These are phyloP conservation scores for Hemicentrotus pulcherrimus DNA, from an alignment of 35 echinoderm and acorn worm genomes.

Conservation along the genomic window DNA sequence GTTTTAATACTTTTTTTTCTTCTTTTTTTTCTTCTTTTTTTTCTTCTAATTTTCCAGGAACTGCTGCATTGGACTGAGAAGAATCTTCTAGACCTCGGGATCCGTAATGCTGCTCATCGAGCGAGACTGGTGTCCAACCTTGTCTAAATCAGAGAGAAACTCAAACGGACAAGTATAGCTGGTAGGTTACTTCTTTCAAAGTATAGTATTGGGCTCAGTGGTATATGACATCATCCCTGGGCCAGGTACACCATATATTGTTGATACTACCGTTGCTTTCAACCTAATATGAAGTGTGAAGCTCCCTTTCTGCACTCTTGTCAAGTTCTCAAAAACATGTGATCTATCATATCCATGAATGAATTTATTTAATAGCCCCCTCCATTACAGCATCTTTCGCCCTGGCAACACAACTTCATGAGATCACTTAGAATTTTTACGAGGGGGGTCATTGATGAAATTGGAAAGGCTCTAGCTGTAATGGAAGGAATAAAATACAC, in stretches of 20 bases:
- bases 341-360: not conserved
- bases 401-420: not conserved
- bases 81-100: constrained; percentile 66
- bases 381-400: not conserved
- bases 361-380: not conserved
- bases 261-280: no score
- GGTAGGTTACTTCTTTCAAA: constrained; percentile 18
- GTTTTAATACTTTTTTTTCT: not conserved
- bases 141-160: constrained; percentile 82
- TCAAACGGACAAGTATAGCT: constrained; percentile 63
- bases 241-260: no score
- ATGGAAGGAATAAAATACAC: not conserved
- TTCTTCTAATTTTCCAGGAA: constrained; percentile 51
- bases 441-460: not conserved
- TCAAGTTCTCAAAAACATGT: not conserved
- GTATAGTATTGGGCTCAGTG: no score
- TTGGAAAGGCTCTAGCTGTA: not conserved
- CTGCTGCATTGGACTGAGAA: constrained; percentile 79
- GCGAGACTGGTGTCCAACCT: constrained; percentile 83
- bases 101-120: constrained; percentile 78
- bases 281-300: not conserved
- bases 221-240: no score
- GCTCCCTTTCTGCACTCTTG: not conserved
- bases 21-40: not conserved
- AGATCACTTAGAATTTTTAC: not conserved